A percentile compares a stretch with the other conserved stretches of the same genome.
These are phyloP conservation scores for Unio pictorum DNA, from an alignment of 2,888 invertebrate species.

Conservation along the genomic window DNA sequence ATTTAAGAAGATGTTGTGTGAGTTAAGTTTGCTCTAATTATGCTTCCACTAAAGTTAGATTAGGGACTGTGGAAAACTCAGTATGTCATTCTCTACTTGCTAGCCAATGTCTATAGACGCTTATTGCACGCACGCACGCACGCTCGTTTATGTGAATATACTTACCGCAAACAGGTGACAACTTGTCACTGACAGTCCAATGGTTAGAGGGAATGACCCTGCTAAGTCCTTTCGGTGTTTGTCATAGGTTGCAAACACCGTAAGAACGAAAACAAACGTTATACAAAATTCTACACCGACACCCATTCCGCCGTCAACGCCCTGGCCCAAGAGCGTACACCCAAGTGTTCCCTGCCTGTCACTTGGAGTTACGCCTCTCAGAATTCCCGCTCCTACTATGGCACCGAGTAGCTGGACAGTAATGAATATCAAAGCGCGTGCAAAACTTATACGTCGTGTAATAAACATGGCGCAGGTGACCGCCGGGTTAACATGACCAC, in stretches of 20 bases:
- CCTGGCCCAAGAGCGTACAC: slow-evolving; percentile 74
- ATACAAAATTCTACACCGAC: slow-evolving; percentile 87
- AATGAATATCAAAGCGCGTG: slow-evolving; percentile 85
- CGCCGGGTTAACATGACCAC: slow-evolving; percentile 74
- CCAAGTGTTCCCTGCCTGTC: slow-evolving; percentile 90
- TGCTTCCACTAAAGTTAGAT: no score
- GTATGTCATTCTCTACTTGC: no score
- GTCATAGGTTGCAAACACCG: slow-evolving; percentile 88
- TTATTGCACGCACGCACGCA: no score
- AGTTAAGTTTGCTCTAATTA: no score
- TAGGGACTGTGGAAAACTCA: no score
- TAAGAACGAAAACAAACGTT: slow-evolving; percentile 88
- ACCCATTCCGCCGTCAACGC: slow-evolving; percentile 79
- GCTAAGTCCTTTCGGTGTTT: slow-evolving; percentile 83
- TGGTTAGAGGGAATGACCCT: slow-evolving; percentile 84
- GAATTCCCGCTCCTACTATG: slow-evolving; percentile 91
- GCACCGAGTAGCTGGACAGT: slow-evolving; percentile 94
- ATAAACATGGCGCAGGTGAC: slow-evolving; percentile 78
- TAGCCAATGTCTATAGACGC: no score
- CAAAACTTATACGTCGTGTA: slow-evolving; percentile 84
- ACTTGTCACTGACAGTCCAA: slow-evolving; percentile 88
- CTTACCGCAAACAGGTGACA: slow-evolving; percentile 90
- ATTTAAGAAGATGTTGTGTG: no score
- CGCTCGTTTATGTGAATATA: slow-evolving; percentile 35
- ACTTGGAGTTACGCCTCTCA: slow-evolving; percentile 73